These are phyloP conservation scores for Coracopsis vasa DNA, from an alignment of 2,113 vertebrate species.

Conservation along the genomic window DNA sequence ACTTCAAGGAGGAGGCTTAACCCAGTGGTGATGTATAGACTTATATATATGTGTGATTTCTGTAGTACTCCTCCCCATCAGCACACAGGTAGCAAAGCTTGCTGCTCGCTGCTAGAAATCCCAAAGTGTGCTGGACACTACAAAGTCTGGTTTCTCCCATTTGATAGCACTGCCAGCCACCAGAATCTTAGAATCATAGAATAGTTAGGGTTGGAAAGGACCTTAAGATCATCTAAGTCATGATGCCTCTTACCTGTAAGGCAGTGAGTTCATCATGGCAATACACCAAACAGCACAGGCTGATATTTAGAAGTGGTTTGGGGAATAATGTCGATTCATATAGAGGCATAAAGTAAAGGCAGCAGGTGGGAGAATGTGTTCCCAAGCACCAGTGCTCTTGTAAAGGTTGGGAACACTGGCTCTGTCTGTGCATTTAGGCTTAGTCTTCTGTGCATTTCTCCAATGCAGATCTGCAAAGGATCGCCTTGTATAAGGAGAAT, in stretches of 20 bases:
- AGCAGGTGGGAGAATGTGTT: not conserved
- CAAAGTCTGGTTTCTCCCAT: not conserved
- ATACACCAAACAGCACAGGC: not conserved
- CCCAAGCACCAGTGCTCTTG: not conserved
- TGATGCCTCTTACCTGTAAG: not conserved
- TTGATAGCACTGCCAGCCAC: not conserved
- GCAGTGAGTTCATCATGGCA: not conserved
- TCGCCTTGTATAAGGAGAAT: not conserved
- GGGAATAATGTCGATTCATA: not conserved
- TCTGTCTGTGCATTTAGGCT: not conserved
- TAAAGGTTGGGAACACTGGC: not conserved
- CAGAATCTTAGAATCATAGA: not conserved
- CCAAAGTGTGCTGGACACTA: not conserved
- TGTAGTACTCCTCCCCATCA: not conserved
- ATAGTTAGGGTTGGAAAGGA: too few species aligned
- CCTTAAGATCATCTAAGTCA: not conserved
- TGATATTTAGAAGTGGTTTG: not conserved
- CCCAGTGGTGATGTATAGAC: not conserved
- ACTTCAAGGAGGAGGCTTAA: not conserved
- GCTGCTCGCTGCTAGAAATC: not conserved
- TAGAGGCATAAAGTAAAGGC: not conserved
- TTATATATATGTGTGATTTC: not conserved
- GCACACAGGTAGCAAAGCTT: not conserved
- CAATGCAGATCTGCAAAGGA: not conserved
- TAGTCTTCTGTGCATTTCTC: not conserved